Conservation (phyloP, 2,888 invertebrate genomes). For the Phaedon cochleariae region DNA sequence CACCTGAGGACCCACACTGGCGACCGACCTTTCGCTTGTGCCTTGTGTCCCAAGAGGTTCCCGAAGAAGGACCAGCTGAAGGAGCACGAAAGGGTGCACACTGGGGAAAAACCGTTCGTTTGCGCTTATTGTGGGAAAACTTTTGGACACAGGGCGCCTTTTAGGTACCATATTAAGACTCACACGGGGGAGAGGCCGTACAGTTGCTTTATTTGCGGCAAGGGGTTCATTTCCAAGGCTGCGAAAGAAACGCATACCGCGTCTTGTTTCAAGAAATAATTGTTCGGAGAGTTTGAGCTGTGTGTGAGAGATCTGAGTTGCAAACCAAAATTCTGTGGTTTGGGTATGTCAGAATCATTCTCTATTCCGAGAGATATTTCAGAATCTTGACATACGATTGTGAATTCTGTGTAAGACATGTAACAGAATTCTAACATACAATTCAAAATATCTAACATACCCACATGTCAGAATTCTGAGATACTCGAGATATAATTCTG, state of each 20-base stretch:
- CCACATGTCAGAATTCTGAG: no score
- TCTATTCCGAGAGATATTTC: no score
- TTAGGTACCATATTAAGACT: constrained; percentile 47
- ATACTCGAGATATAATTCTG: no score
- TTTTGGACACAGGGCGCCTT: constrained; percentile 49
- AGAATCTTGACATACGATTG: no score
- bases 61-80: constrained; percentile 56
- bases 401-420: no score
- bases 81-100: constrained; percentile 57
- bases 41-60: constrained; percentile 52
- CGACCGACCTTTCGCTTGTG: constrained; percentile 60
- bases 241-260: constrained; percentile 34
- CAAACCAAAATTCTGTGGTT: no score
- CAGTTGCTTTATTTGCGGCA: constrained; percentile 47
- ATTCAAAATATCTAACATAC: no score
- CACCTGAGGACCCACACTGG: constrained; percentile 66
- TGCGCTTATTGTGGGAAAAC: constrained; percentile 50
- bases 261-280: constrained; percentile 32
- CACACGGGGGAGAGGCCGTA: constrained; percentile 43
- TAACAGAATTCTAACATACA: no score
- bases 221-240: constrained; percentile 44
- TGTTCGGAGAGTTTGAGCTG: no score
- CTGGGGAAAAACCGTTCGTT: constrained; percentile 57
- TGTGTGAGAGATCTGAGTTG: no score
- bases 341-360: no score